Evolutionary conservation across 2,888 invertebrate genomes (phyloP).

Genomic region (Caenorhabditis sp.): DNA sequence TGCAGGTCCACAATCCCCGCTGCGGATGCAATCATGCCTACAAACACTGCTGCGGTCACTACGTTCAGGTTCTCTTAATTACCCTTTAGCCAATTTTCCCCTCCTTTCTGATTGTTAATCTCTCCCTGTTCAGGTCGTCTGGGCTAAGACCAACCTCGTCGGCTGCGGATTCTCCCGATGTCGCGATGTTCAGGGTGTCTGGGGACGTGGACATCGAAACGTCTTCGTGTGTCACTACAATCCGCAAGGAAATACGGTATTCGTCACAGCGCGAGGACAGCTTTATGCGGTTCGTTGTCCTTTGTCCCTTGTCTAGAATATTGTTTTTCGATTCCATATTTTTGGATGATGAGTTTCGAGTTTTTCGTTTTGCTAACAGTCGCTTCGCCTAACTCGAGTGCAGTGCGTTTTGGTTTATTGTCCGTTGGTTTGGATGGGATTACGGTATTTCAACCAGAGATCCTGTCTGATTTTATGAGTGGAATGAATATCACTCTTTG

Average conservation of each 20-base stretch:
- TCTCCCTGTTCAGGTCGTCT: slow-evolving; percentile 87
- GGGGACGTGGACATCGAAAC: slow-evolving; percentile 78
- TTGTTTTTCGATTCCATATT: no score
- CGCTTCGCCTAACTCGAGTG: slow-evolving; percentile 62
- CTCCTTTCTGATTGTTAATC: slow-evolving; percentile 12
- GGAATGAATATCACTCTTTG: not conserved
- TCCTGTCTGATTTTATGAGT: no score
- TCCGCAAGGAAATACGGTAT: slow-evolving; percentile 83
- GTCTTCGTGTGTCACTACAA: slow-evolving; percentile 83
- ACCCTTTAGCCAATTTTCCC: not conserved
- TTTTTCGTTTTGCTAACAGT: slow-evolving; percentile 5
- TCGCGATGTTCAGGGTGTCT: slow-evolving; percentile 87
- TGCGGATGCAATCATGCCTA: slow-evolving; percentile 83
- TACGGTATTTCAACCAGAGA: no score
- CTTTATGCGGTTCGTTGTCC: slow-evolving; percentile 80
- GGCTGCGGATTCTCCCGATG: slow-evolving; percentile 93
- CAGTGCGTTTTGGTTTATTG: slow-evolving; percentile 49
- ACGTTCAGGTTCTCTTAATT: slow-evolving; percentile 80
- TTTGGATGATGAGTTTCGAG: slow-evolving; percentile 16
- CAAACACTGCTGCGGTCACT: slow-evolving; percentile 84
- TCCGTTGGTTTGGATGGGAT: not conserved
- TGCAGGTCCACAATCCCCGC: slow-evolving; percentile 80
- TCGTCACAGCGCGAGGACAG: slow-evolving; percentile 79
- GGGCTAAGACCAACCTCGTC: slow-evolving; percentile 91
- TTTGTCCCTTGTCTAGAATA: slow-evolving; percentile 17